phyloP scores from a whole-genome alignment of 1,140 invertebrate species.

The Nephila pilipes region DNA sequence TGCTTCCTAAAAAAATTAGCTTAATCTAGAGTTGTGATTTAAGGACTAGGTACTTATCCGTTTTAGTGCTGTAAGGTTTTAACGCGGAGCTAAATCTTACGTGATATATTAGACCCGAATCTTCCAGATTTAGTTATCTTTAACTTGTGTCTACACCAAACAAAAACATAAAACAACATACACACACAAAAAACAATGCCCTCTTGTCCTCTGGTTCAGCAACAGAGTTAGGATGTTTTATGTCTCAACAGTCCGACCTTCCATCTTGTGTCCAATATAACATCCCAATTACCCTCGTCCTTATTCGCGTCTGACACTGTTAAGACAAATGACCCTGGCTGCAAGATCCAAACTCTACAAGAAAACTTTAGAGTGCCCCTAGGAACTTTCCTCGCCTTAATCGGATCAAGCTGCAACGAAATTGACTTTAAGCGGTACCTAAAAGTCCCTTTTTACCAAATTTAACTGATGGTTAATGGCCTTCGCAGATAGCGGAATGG shows the following conservation, averaged over 20 bases:
- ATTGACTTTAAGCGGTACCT: constrained; percentile 74
- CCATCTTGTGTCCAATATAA: constrained; percentile 42
- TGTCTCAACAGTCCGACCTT: not conserved
- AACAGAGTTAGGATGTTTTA: not conserved
- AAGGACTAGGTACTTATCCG: too few relatives aligned
- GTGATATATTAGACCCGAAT: not conserved
- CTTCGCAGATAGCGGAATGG: constrained; percentile 26
- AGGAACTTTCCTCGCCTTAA: constrained; percentile 61
- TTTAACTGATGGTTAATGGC: constrained; percentile 74
- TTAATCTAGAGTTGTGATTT: too few relatives aligned
- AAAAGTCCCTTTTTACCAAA: constrained; percentile 73
- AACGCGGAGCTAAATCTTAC: not conserved
- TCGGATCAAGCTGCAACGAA: constrained; percentile 53
- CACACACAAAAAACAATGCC: not conserved
- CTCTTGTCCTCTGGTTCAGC: not conserved
- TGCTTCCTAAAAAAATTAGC: too few relatives aligned
- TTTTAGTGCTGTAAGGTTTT: not conserved
- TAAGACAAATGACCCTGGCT: constrained; percentile 39
- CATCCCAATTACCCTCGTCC: constrained; percentile 34
- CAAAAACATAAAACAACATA: not conserved
- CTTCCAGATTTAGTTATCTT: not conserved
- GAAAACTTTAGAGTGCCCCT: constrained; percentile 64
- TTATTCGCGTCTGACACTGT: not conserved
- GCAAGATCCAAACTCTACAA: not conserved
- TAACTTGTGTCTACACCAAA: not conserved